A percentile compares a stretch with the other conserved stretches of the same genome.
Conservation (phyloP, 2,113 vertebrate species). For the Eulemur rufifrons region DNA sequence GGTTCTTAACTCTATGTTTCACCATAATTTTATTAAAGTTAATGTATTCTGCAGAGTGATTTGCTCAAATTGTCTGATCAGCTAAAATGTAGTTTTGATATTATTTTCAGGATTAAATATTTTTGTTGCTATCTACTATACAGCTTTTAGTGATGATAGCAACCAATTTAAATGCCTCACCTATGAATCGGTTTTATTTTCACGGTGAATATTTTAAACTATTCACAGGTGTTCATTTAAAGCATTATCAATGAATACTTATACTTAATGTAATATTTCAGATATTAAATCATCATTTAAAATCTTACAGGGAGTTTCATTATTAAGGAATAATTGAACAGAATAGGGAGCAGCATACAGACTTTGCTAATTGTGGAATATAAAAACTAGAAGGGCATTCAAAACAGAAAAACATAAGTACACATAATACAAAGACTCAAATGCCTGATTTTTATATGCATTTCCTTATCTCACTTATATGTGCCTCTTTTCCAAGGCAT, state of each 20-base stretch:
- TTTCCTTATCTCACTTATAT: background rate
- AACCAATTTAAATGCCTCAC: background rate
- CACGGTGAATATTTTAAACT: background rate
- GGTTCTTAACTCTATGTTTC: background rate
- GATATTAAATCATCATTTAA: slow-evolving; percentile 24
- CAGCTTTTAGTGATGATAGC: slow-evolving; percentile 7
- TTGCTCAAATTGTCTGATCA: background rate
- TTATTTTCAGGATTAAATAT: slow-evolving; percentile 33
- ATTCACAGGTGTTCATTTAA: slow-evolving; percentile 34
- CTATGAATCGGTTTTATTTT: slow-evolving; percentile 27
- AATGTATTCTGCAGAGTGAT: background rate
- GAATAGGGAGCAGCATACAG: background rate
- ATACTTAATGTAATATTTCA: slow-evolving; percentile 29
- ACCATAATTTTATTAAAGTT: background rate
- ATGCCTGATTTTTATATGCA: background rate
- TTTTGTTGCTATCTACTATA: background rate
- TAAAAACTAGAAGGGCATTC: background rate
- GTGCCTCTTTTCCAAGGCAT: background rate
- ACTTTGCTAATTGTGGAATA: background rate
- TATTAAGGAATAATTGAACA: slow-evolving; percentile 3
- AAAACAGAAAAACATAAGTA: background rate
- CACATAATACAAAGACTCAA: background rate
- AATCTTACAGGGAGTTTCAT: slow-evolving; percentile 20
- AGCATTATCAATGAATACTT: background rate
- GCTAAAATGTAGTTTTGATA: slow-evolving; percentile 29